Percentiles rank a stretch among this genome's conserved stretches.
These are phyloP conservation scores for Mesorhabditis spiculigera DNA, from an alignment of 2,888 invertebrate species.

Conservation along the genomic window DNA sequence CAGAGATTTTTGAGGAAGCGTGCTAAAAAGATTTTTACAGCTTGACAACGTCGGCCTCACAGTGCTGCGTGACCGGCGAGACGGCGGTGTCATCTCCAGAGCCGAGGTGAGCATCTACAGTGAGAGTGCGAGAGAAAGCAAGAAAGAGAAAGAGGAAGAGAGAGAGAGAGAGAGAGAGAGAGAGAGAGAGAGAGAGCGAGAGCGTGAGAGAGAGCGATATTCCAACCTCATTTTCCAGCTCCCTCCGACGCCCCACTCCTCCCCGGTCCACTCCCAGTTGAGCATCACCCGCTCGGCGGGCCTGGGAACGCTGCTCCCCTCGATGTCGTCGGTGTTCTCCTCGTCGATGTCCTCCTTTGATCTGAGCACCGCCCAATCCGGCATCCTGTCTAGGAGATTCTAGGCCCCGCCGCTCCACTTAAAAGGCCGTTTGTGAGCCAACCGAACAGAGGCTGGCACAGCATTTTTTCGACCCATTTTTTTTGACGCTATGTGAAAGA, in stretches of 20 bases:
- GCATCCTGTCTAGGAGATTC: slow-evolving; percentile 4
- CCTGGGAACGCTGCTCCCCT: background rate
- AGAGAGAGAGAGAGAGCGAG: too few species aligned
- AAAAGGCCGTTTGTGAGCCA: too few species aligned
- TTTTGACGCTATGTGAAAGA: too few species aligned
- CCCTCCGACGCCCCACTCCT: background rate
- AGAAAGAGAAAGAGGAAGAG: too few species aligned
- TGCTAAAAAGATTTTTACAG: background rate
- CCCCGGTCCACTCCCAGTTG: background rate
- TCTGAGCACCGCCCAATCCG: background rate
- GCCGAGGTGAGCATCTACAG: background rate
- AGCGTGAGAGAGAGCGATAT: too few species aligned
- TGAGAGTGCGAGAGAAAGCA: too few species aligned
- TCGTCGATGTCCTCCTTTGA: background rate
- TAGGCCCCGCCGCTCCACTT: background rate
- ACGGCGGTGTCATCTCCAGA: background rate
- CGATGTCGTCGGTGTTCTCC: background rate
- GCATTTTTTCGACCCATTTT: too few species aligned
- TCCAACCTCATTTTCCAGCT: background rate
- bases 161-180: too few species aligned
- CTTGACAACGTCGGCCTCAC: background rate
- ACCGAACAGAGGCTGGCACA: too few species aligned
- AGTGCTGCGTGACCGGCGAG: background rate
- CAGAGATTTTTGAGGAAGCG: too few species aligned
- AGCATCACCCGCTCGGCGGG: background rate